These are phyloP conservation scores for Drosophila paranaensis DNA, from an alignment of 2,888 invertebrate species.

Conservation along the genomic window DNA sequence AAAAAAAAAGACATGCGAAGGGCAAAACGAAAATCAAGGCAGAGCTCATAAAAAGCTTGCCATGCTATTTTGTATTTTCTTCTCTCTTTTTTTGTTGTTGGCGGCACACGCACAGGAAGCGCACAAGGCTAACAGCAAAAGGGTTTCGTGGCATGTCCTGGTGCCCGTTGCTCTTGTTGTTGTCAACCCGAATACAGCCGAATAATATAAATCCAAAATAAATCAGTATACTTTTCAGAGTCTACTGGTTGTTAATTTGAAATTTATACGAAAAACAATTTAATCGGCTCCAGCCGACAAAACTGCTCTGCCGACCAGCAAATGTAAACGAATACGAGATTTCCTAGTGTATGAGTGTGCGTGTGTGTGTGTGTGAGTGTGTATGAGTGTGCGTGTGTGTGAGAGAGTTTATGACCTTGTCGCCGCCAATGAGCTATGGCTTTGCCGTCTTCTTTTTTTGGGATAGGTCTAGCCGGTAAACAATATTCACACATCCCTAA, in stretches of 20 bases:
- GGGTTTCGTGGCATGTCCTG: slow-evolving; percentile 65
- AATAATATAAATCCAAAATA: slow-evolving; percentile 75
- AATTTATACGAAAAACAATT: slow-evolving; percentile 80
- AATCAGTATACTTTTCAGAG: slow-evolving; percentile 71
- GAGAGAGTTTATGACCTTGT: slow-evolving; percentile 55
- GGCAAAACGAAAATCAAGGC: slow-evolving; percentile 58
- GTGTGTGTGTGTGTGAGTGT: background rate
- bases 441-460: slow-evolving; percentile 39
- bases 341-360: too few relatives aligned
- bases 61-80: slow-evolving; percentile 18
- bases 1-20: slow-evolving; percentile 18
- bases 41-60: slow-evolving; percentile 55
- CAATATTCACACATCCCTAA: slow-evolving; percentile 16
- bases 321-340: slow-evolving; percentile 25
- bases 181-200: slow-evolving; percentile 46
- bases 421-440: slow-evolving; percentile 39
- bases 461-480: slow-evolving; percentile 48
- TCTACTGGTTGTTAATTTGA: slow-evolving; percentile 78
- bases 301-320: slow-evolving; percentile 28
- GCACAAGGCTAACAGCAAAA: slow-evolving; percentile 30
- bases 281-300: slow-evolving; percentile 66
- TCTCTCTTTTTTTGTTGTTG: background rate
- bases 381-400: too few relatives aligned
- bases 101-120: slow-evolving; percentile 31
- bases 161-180: slow-evolving; percentile 47